Evolutionary conservation across 2,797 vertebrate genomes (phyloP).

Genomic region (Darevskia nairensis): DNA sequence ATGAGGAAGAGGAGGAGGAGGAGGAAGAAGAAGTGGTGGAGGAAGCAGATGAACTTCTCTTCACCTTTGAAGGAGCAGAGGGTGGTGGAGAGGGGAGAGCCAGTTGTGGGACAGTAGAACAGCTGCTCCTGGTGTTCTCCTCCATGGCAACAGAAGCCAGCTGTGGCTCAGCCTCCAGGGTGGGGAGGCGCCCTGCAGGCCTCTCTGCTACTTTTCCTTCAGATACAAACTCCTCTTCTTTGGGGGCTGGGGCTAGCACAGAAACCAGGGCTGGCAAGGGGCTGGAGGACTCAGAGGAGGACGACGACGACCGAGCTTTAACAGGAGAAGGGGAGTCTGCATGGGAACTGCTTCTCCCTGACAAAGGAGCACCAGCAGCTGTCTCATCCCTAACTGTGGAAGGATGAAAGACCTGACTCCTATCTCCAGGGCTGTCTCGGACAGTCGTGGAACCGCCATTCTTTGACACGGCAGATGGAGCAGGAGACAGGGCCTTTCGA

Average conservation of each 20-base stretch:
- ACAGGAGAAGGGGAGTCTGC: slow-evolving; percentile 55
- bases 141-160: not conserved
- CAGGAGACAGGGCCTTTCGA: slow-evolving; percentile 45
- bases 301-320: slow-evolving; percentile 57
- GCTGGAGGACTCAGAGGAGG: slow-evolving; percentile 31
- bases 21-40: slow-evolving; percentile 67
- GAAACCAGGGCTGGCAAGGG: slow-evolving; percentile 32
- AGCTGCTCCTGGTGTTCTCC: slow-evolving; percentile 8
- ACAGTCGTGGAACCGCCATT: slow-evolving; percentile 61
- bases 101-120: slow-evolving; percentile 31
- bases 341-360: slow-evolving; percentile 29
- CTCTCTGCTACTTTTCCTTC: slow-evolving; percentile 25
- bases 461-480: slow-evolving; percentile 66
- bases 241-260: slow-evolving; percentile 6
- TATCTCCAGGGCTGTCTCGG: slow-evolving; percentile 24
- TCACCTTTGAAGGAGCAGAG: slow-evolving; percentile 66
- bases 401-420: slow-evolving; percentile 1
- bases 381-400: not conserved
- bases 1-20: slow-evolving; percentile 41
- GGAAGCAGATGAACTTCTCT: slow-evolving; percentile 68
- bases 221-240: slow-evolving; percentile 26
- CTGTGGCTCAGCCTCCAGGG: slow-evolving; percentile 23
- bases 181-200: slow-evolving; percentile 17
- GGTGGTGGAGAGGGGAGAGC: slow-evolving; percentile 55
- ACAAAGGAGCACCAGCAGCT: not conserved